Conservation (phyloP, 2,113 vertebrate species). For the Bos indicus region DNA sequence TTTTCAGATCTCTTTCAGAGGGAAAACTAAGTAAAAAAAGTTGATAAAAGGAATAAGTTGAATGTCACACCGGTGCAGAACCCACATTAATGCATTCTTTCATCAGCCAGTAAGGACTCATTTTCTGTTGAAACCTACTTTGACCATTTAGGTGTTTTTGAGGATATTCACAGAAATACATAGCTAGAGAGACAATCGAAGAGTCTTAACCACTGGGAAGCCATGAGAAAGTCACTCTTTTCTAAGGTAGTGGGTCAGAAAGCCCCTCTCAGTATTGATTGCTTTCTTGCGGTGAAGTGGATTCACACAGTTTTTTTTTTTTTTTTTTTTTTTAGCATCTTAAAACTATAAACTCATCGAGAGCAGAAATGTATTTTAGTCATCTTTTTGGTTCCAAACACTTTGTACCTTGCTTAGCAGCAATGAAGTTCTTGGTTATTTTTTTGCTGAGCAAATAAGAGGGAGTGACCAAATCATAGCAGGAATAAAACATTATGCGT, state of each 20-base stretch:
- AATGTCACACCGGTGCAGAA: not conserved
- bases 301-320: not conserved
- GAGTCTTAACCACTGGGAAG: not conserved
- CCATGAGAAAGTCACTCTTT: not conserved
- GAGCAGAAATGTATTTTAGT: not conserved
- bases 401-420: not conserved
- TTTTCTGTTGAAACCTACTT: not conserved
- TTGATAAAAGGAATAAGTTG: not conserved
- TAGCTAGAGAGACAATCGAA: not conserved
- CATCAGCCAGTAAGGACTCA: not conserved
- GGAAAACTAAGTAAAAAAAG: not conserved
- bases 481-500: not conserved
- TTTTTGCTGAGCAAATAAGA: not conserved
- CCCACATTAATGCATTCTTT: not conserved
- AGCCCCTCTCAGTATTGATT: not conserved
- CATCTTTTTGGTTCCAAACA: not conserved
- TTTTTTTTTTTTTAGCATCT: not conserved
- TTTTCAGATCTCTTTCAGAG: not conserved
- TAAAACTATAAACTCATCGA: not conserved
- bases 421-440: not conserved
- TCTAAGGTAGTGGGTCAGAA: not conserved
- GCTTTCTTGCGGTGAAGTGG: not conserved
- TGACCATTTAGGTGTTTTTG: not conserved
- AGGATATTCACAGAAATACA: not conserved
- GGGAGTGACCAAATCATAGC: not conserved